phyloP scores from a whole-genome alignment of 1,140 invertebrate genomes.

The Hydropsyche tenuis region DNA sequence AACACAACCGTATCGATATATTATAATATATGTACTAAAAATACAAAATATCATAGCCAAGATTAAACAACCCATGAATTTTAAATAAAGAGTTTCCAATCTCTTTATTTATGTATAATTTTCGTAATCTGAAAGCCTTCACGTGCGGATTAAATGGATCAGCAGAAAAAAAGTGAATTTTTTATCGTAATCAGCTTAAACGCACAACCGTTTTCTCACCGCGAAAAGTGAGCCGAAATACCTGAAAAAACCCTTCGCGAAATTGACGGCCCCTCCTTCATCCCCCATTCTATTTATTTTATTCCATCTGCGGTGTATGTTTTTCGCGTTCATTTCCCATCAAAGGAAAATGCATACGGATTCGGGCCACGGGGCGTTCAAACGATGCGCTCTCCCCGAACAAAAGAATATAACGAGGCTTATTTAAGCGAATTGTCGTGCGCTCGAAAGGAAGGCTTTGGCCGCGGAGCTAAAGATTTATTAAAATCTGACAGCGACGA shows the following conservation, averaged over 20 bases:
- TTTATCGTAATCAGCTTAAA: conserved; percentile 17
- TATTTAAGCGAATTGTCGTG: too few relatives aligned
- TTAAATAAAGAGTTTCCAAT: not conserved
- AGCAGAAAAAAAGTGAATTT: conserved; percentile 1
- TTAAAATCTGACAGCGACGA: conserved; percentile 3
- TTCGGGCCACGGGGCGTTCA: not conserved
- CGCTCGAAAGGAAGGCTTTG: not conserved
- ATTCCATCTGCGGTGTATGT: not conserved
- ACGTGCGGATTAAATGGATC: not conserved
- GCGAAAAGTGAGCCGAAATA: too few relatives aligned
- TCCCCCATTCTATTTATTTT: not conserved
- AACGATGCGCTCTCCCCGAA: not conserved
- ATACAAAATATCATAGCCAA: too few relatives aligned
- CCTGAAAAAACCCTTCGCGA: too few relatives aligned
- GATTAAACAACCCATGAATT: too few relatives aligned
- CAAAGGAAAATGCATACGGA: conserved; percentile 18
- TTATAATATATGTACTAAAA: too few relatives aligned
- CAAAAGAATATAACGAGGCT: conserved; percentile 18
- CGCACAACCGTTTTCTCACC: not conserved
- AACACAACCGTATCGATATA: too few relatives aligned
- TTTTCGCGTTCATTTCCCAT: not conserved
- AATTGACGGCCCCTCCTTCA: not conserved
- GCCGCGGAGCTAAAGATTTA: not conserved
- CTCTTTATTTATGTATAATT: conserved; percentile 9
- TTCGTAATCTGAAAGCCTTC: conserved; percentile 10